Evolutionary conservation across 2,113 vertebrate genomes (phyloP), one percentile per base, ranked within the genome.

Genomic region (Laterallus jamaicensis): DNA sequence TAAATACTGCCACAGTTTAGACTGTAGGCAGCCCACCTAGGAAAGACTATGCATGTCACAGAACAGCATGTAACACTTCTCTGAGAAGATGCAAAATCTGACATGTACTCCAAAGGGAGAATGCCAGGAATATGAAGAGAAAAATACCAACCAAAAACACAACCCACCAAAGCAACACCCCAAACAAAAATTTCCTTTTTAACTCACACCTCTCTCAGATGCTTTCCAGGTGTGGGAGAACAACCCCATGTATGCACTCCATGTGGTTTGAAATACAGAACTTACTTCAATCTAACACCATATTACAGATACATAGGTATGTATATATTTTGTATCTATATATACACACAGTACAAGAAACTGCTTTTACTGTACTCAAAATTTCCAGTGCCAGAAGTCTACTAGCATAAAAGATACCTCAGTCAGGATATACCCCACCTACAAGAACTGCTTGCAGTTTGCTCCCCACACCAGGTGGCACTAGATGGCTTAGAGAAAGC

Each of bases 401-500:
- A 31, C 55, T 49, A 68, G 76, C 13, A 49, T 26, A 37, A 70
- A 76, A 37, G 62, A 60, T 12, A 86, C 4, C 14, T 5, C 64
- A 79, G 28, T 32, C 29, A 78, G 68, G 78, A 71, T 28, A 55
- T 3, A 39, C 29, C 56, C 76, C 82, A 63, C 55, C 69, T 83
- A 42, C 32, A 71, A 56, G 35, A 78, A 56, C 12, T n/a, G n/a
- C 24, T 71, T 76, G 42, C 62, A 62, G 66, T 92, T 91, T 92
- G 54, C 67, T 93, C 88, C 85, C 39, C 71, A 90, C 93, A 96
- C 92, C 79, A 97, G 95, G 87, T 91, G 96, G 93, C 93, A 96
- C 86, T 86, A 91, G 67, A 78, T 14, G 25, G 54, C 96, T 93
- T 59, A 91, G 31, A 85, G 54, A 70, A 93, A 94, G 79, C 71